Conservation (phyloP, 2,888 invertebrate species). For the Agrochola lota region DNA sequence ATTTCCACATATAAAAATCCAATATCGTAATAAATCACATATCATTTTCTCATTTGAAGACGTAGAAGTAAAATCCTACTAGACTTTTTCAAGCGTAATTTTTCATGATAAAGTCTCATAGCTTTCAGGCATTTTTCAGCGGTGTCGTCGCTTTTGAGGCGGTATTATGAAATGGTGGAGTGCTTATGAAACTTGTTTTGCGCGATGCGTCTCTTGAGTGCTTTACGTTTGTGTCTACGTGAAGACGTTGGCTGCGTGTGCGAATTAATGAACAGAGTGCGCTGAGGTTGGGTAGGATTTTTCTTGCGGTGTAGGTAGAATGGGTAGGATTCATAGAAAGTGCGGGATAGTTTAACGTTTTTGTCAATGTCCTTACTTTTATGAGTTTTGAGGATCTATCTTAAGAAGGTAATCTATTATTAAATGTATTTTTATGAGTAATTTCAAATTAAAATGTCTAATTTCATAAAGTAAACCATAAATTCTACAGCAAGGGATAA, state of each 20-base stretch:
- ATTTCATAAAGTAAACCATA: not conserved
- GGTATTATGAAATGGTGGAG: constrained; percentile 63
- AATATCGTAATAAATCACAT: constrained; percentile 24
- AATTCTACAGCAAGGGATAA: not conserved
- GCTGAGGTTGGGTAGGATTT: constrained; percentile 28
- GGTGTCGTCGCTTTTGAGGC: constrained; percentile 46
- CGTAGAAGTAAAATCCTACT: constrained; percentile 9
- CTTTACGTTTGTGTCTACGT: constrained; percentile 59
- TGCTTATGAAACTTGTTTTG: constrained; percentile 66
- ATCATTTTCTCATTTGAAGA: constrained; percentile 22
- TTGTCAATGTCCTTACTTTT: no score
- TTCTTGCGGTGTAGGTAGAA: not conserved
- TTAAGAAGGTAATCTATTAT: not conserved
- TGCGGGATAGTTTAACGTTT: not conserved
- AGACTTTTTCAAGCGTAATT: constrained; percentile 25
- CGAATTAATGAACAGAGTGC: constrained; percentile 42
- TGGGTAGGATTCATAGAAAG: not conserved
- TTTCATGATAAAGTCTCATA: constrained; percentile 46
- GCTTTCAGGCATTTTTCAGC: constrained; percentile 58
- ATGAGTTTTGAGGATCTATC: no score
- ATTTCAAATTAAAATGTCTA: not conserved
- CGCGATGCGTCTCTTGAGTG: constrained; percentile 65
- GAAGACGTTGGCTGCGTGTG: constrained; percentile 44
- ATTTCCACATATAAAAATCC: constrained; percentile 8
- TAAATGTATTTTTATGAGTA: not conserved